These are phyloP conservation scores for Zygaena filipendulae DNA, from an alignment of 2,888 invertebrate species.

Conservation along the genomic window DNA sequence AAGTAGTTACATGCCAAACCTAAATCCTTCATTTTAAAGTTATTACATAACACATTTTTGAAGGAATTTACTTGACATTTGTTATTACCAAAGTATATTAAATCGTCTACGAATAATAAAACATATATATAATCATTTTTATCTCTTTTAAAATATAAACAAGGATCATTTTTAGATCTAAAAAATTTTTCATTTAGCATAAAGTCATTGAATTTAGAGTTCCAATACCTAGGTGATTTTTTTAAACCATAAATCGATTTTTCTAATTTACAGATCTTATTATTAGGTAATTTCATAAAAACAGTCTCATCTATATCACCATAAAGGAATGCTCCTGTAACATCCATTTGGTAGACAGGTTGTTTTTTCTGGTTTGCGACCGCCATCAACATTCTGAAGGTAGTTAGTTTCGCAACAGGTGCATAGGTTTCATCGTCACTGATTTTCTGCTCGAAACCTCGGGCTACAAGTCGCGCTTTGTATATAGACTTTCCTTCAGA, in stretches of 20 bases:
- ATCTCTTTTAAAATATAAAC: slow-evolving; percentile 13
- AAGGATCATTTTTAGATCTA: slow-evolving; percentile 14
- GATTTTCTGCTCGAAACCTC: slow-evolving; percentile 16
- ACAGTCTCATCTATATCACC: slow-evolving; percentile 5
- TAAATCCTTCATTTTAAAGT: neutral
- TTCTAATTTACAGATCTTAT: slow-evolving; percentile 14
- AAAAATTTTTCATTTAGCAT: slow-evolving; percentile 15
- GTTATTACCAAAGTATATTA: slow-evolving; percentile 12
- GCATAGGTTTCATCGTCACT: slow-evolving; percentile 14
- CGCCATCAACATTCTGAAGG: slow-evolving; percentile 17
- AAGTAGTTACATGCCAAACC: neutral
- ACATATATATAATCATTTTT: slow-evolving; percentile 11
- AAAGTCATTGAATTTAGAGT: slow-evolving; percentile 17
- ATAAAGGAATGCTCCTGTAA: slow-evolving; percentile 2
- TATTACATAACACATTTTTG: neutral
- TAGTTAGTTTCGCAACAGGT: slow-evolving; percentile 16
- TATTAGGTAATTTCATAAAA: neutral
- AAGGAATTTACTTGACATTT: slow-evolving; percentile 1
- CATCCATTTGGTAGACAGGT: slow-evolving; percentile 10
- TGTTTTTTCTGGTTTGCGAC: slow-evolving; percentile 14
- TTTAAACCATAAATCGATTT: slow-evolving; percentile 16
- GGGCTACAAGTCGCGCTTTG: slow-evolving; percentile 15
- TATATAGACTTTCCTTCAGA: slow-evolving; percentile 7
- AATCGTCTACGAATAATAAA: slow-evolving; percentile 16
- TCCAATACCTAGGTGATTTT: slow-evolving; percentile 17